Evolutionary conservation across 2,888 invertebrate species (phyloP).

Genomic region (Corythucha ciliata): DNA sequence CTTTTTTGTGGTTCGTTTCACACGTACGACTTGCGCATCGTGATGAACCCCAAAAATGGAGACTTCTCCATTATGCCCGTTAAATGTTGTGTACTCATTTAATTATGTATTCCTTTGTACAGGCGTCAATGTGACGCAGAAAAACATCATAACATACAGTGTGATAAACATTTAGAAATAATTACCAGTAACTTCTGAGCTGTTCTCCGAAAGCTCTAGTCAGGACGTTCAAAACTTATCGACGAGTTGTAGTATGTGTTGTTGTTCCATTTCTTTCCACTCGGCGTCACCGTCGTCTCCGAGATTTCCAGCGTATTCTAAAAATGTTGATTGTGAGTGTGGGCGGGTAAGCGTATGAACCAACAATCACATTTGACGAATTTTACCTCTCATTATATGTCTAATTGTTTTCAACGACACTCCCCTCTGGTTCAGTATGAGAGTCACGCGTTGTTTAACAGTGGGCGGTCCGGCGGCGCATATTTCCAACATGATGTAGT

Average conservation of each 20-base stretch:
- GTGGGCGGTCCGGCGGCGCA: slow-evolving; percentile 59
- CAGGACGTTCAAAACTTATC: slow-evolving; percentile 73
- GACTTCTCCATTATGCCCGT: too few species aligned
- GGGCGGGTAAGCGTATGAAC: not conserved
- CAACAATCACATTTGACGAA: not conserved
- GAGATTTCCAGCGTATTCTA: slow-evolving; percentile 91
- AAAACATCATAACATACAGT: too few species aligned
- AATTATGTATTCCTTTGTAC: too few species aligned
- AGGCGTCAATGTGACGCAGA: too few species aligned
- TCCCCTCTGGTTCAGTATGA: slow-evolving; percentile 79
- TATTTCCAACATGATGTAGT: slow-evolving; percentile 76
- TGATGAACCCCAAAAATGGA: too few species aligned
- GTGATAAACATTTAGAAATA: too few species aligned
- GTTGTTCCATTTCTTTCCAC: slow-evolving; percentile 80
- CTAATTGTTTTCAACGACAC: slow-evolving; percentile 87
- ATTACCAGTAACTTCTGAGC: too few species aligned
- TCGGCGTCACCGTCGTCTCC: slow-evolving; percentile 80
- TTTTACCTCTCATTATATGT: slow-evolving; percentile 80
- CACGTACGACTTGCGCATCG: too few species aligned
- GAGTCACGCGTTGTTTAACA: slow-evolving; percentile 76
- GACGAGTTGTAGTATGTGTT: slow-evolving; percentile 81
- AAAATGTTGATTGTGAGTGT: slow-evolving; percentile 31
- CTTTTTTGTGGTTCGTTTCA: too few species aligned
- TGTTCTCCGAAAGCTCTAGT: too few species aligned
- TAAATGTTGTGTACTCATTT: too few species aligned